Percentiles rank a stretch among this genome's conserved stretches.
Evolutionary conservation across 1,140 invertebrate species (phyloP).

Genomic region (Wiebesia pumilae): DNA sequence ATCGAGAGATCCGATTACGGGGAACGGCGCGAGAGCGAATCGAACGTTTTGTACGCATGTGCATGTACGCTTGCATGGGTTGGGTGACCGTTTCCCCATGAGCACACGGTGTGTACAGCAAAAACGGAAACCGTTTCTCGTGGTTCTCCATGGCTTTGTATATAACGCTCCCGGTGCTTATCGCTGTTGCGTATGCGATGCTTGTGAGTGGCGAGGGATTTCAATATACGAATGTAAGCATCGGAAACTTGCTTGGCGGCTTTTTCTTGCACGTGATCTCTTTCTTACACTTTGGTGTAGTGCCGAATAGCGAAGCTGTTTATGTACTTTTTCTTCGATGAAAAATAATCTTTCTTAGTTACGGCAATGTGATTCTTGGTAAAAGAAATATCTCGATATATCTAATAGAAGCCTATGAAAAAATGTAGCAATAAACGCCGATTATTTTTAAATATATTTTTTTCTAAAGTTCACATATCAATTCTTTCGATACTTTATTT

Average conservation of each 20-base stretch:
- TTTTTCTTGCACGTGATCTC: neutral
- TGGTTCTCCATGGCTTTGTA: neutral
- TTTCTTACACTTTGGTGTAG: neutral
- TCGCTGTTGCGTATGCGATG: too few species aligned
- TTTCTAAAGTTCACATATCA: too few species aligned
- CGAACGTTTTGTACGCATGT: neutral
- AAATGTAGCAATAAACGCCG: too few species aligned
- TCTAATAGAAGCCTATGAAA: too few species aligned
- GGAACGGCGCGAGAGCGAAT: conserved; percentile 17
- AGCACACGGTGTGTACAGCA: too few species aligned
- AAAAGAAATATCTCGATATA: too few species aligned
- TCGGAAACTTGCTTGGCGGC: neutral
- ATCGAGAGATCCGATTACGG: conserved; percentile 71
- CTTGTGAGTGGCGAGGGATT: neutral
- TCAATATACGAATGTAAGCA: neutral
- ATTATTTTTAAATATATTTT: too few species aligned
- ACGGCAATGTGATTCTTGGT: too few species aligned
- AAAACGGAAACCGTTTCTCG: conserved; percentile 44
- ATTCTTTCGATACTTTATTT: too few species aligned
- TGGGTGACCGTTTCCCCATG: conserved; percentile 68
- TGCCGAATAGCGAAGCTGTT: too few species aligned
- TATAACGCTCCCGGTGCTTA: neutral
- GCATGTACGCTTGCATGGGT: neutral
- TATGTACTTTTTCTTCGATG: too few species aligned
- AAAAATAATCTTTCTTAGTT: too few species aligned